Percentiles rank a stretch among this genome's conserved stretches.
Evolutionary conservation across 2,113 vertebrate species (phyloP).

Genomic region (Plecotus auritus): DNA sequence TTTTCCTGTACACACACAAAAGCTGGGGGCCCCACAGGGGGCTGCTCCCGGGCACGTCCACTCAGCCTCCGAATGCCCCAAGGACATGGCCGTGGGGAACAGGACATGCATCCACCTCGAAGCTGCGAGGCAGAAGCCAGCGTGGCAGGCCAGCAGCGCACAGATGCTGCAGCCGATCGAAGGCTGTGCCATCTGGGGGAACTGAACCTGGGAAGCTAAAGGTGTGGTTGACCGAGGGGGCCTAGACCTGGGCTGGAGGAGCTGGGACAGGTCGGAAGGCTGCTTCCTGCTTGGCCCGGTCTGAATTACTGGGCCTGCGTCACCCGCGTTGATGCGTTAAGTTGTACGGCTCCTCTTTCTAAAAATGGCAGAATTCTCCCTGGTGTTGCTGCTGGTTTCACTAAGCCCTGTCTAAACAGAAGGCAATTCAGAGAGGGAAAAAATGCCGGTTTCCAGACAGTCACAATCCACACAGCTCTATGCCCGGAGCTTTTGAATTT

Average conservation of each 20-base stretch:
- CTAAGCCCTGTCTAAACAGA: slow-evolving; percentile 31
- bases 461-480: not conserved
- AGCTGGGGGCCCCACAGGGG: not conserved
- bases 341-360: not conserved
- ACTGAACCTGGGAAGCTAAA: not conserved
- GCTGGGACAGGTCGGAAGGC: not conserved
- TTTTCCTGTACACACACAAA: not conserved
- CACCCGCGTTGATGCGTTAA: not conserved
- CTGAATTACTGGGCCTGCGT: not conserved
- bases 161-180: not conserved
- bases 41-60: not conserved
- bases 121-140: not conserved
- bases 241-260: not conserved
- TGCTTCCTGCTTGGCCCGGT: not conserved
- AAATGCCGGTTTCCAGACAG: not conserved
- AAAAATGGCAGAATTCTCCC: not conserved
- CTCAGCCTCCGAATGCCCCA: not conserved
- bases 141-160: not conserved
- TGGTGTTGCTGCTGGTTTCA: not conserved
- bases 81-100: not conserved
- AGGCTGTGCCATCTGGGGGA: not conserved
- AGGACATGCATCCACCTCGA: not conserved
- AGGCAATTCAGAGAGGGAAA: not conserved
- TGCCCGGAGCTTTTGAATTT: not conserved
- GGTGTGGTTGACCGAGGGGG: fast-evolving